These are phyloP conservation scores for Diplodus puntazzo DNA, from an alignment of 2,797 vertebrate species.

Conservation along the genomic window DNA sequence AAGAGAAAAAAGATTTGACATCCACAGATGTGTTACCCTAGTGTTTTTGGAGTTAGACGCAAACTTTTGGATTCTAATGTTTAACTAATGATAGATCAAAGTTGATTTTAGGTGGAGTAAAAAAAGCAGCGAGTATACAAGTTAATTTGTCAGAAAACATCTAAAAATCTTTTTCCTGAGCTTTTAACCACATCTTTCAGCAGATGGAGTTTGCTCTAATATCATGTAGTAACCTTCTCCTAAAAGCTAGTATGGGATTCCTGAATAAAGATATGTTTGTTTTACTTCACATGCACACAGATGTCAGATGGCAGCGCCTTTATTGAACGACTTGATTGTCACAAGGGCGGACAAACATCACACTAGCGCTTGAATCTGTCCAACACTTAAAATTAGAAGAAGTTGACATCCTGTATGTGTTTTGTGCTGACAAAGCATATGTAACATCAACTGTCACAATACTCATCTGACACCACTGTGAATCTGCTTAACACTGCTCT, in stretches of 20 bases:
- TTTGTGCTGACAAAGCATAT: conserved; percentile 33
- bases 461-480: conserved; percentile 23
- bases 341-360: conserved; percentile 39
- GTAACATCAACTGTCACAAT: background rate
- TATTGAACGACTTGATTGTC: conserved; percentile 66
- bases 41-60: background rate
- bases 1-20: background rate
- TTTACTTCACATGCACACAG: conserved; percentile 20
- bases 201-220: background rate
- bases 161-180: background rate
- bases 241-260: background rate
- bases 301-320: conserved; percentile 59
- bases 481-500: conserved; percentile 34
- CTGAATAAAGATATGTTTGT: background rate
- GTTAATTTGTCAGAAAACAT: background rate
- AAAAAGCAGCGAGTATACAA: background rate
- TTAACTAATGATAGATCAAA: background rate
- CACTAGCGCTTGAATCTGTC: conserved; percentile 20
- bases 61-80: background rate
- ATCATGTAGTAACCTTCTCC: background rate
- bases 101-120: background rate
- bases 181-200: background rate
- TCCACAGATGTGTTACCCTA: too few species aligned
- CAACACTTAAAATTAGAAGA: conserved; percentile 19
- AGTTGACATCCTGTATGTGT: conserved; percentile 1